phyloP scores from a whole-genome alignment of 2,888 invertebrate genomes.

The Brachycybe producta region DNA sequence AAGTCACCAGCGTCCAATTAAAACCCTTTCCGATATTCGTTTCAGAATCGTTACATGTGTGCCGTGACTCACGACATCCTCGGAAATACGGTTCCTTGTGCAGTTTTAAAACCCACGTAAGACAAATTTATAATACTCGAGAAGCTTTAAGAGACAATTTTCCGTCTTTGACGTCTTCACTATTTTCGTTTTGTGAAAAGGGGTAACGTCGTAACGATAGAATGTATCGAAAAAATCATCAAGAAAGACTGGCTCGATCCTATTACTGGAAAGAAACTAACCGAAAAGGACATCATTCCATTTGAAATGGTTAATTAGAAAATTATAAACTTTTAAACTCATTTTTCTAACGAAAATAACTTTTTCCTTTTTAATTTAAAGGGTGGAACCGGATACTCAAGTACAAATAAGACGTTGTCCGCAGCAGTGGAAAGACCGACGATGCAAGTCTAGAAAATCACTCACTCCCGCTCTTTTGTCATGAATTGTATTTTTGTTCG shows the following conservation, averaged over 20 bases:
- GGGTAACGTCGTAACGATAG: conserved; percentile 88
- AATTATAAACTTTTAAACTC: neutral
- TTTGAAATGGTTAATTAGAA: conserved; percentile 56
- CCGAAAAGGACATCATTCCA: conserved; percentile 80
- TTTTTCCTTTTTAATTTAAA: conserved; percentile 33
- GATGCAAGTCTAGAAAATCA: conserved; percentile 23
- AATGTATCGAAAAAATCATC: conserved; percentile 90
- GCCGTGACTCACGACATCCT: conserved; percentile 92
- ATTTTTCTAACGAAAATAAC: neutral
- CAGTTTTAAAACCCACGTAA: conserved; percentile 76
- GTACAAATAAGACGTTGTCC: conserved; percentile 68
- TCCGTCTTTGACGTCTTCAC: no score
- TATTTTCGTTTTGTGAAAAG: no score
- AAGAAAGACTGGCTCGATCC: conserved; percentile 96
- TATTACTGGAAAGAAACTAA: conserved; percentile 65
- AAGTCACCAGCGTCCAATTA: no score
- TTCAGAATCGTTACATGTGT: conserved; percentile 76
- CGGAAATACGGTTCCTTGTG: conserved; percentile 86
- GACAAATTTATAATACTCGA: conserved; percentile 27
- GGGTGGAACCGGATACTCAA: conserved; percentile 91
- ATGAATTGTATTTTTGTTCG: no score
- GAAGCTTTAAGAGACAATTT: neutral
- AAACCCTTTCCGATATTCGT: conserved; percentile 6
- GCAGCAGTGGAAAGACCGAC: conserved; percentile 34
- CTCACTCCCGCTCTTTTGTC: no score